phyloP scores from a whole-genome alignment of 2,113 vertebrate genomes.

The Cyanoramphus novaezelandiae region DNA sequence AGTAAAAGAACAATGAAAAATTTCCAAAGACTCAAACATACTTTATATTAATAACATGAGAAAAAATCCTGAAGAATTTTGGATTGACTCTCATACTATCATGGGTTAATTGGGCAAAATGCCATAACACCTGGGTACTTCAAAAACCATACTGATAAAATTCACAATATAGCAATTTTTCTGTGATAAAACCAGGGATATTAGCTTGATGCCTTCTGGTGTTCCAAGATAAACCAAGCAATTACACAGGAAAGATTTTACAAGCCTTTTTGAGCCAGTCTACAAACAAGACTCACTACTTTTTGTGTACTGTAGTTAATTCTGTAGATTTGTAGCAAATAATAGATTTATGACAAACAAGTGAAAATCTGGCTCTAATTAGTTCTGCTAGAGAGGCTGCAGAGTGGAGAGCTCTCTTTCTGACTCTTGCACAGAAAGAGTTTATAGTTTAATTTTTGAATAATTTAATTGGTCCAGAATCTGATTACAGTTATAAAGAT shows the following conservation, averaged over 20 bases:
- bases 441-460: neutral
- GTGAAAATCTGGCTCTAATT: constrained; percentile 11
- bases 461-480: neutral
- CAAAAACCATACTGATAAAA: neutral
- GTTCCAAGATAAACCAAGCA: constrained; percentile 10
- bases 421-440: neutral
- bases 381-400: constrained; percentile 25
- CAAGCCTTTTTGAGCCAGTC: constrained; percentile 5
- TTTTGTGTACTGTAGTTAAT: neutral
- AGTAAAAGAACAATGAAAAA: neutral
- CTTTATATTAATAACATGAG: neutral
- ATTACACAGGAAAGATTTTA: constrained; percentile 31
- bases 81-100: neutral
- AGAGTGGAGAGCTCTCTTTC: neutral
- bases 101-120: neutral
- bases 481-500: neutral
- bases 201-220: constrained; percentile 29
- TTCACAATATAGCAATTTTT: neutral
- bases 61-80: neutral
- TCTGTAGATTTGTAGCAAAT: neutral
- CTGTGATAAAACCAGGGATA: constrained; percentile 3
- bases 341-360: constrained; percentile 14
- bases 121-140: neutral
- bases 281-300: neutral
- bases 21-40: neutral